phyloP scores from a whole-genome alignment of 2,888 invertebrate species.

The Tyria jacobaeae region DNA sequence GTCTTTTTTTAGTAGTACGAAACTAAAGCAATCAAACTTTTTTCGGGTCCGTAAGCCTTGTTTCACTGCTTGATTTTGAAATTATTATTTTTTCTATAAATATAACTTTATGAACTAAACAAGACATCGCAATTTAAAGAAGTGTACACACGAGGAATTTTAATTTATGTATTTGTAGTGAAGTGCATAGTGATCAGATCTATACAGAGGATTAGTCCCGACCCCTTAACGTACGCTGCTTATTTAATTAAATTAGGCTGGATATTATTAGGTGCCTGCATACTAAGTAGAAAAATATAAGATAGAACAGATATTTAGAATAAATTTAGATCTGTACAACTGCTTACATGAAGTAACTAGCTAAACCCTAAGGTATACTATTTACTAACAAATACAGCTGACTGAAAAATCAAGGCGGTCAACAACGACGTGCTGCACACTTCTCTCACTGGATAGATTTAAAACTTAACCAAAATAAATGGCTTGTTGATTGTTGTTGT shows the following conservation, averaged over 20 bases:
- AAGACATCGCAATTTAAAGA: not conserved
- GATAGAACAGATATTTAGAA: not conserved
- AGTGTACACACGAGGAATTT: not conserved
- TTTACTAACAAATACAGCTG: too few species aligned
- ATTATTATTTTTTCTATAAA: not conserved
- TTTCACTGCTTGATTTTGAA: too few species aligned
- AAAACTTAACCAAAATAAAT: too few species aligned
- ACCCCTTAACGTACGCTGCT: not conserved
- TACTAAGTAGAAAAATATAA: slow-evolving; percentile 1
- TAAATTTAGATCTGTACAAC: not conserved
- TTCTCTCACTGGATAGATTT: too few species aligned
- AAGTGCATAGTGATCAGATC: not conserved
- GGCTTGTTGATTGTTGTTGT: too few species aligned
- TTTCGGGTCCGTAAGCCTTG: too few species aligned
- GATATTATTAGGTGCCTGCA: not conserved
- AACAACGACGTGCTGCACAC: too few species aligned
- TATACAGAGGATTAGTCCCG: not conserved
- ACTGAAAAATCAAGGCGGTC: too few species aligned
- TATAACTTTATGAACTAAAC: not conserved
- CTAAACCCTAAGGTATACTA: too few species aligned
- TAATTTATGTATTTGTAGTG: not conserved
- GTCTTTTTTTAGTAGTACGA: not conserved
- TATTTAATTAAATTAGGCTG: slow-evolving; percentile 1
- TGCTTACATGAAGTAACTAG: not conserved
- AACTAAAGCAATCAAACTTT: too few species aligned